Evolutionary conservation across 2,113 vertebrate genomes (phyloP).

Genomic region (Phaethon lepturus): DNA sequence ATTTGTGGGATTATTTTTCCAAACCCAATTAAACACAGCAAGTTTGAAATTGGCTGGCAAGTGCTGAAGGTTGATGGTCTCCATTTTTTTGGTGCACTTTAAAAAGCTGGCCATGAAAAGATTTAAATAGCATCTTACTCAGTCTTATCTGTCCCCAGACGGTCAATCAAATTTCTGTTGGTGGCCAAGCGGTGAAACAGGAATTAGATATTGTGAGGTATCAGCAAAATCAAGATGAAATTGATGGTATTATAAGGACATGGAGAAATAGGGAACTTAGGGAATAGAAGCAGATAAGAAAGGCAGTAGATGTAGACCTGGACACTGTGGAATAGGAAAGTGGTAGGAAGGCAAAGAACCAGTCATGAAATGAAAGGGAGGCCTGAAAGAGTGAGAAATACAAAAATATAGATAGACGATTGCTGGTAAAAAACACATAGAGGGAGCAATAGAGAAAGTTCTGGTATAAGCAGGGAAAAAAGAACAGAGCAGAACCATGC

Average conservation of each 20-base stretch:
- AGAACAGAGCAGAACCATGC: neutral
- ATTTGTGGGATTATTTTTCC: neutral
- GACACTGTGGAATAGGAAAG: neutral
- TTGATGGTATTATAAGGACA: neutral
- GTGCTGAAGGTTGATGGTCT: neutral
- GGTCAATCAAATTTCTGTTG: conserved; percentile 24
- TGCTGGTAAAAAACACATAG: neutral
- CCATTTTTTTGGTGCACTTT: neutral
- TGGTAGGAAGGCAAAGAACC: neutral
- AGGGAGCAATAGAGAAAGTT: neutral
- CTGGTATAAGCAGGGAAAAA: neutral
- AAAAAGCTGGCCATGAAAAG: neutral
- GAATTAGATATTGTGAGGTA: neutral
- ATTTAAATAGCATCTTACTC: neutral
- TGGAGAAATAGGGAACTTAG: neutral
- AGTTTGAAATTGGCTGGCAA: conserved; percentile 16
- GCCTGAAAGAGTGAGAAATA: neutral
- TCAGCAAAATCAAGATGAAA: neutral
- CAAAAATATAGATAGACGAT: neutral
- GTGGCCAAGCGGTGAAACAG: neutral
- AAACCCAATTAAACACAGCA: neutral
- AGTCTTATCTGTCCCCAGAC: neutral
- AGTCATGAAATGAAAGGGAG: neutral
- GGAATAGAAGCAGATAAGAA: neutral
- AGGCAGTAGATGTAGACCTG: neutral